A percentile compares a stretch with the other conserved stretches of the same genome.
Conservation (phyloP, 2,888 invertebrate species). For the Eurytoma californica region DNA sequence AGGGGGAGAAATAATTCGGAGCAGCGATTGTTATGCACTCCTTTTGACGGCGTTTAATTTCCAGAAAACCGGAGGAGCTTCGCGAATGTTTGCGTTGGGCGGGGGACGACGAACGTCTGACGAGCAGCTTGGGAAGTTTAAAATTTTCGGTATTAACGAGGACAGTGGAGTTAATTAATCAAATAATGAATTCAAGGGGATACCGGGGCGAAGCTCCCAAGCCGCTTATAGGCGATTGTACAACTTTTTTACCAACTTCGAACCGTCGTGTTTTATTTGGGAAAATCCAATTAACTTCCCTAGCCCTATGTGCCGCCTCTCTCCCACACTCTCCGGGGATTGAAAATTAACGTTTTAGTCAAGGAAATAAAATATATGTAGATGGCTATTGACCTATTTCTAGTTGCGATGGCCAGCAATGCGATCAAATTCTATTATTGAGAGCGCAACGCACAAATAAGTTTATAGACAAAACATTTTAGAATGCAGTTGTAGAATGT, state of each 20-base stretch:
- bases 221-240: conserved; percentile 28
- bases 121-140: neutral
- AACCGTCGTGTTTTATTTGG: conserved; percentile 24
- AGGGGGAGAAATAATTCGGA: neutral
- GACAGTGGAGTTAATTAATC: conserved; percentile 35
- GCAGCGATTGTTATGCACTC: too few species aligned
- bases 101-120: too few species aligned
- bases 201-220: neutral
- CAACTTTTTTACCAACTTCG: conserved; percentile 28
- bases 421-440: neutral
- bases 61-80: too few species aligned
- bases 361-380: neutral
- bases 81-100: too few species aligned
- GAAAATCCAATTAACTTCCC: conserved; percentile 13
- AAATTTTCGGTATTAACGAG: conserved; percentile 1
- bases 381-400: neutral
- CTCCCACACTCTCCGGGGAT: too few species aligned
- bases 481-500: too few species aligned
- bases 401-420: neutral
- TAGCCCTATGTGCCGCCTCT: neutral
- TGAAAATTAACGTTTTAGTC: neutral
- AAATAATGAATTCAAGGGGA: conserved; percentile 21
- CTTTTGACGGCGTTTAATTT: too few species aligned
- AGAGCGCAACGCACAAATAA: too few species aligned
- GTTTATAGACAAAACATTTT: too few species aligned